Base-by-base conservation (phyloP, 2,888 invertebrate genomes). In the Rhagium mordax region DNA sequence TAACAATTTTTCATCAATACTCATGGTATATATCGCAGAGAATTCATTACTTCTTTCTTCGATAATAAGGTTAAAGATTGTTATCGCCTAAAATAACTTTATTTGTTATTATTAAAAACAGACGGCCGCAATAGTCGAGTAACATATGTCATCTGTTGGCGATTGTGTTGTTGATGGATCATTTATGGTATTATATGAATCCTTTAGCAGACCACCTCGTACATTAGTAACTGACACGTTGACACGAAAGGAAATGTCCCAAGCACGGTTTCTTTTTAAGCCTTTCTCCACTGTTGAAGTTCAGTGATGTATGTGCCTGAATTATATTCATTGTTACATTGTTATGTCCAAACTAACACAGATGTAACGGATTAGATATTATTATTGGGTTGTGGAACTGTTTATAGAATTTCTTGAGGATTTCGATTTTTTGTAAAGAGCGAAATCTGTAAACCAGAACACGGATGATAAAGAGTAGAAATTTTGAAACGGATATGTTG, bases 361-460 rank as follows among this genome's bases (percentile, higher is more conserved):
- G 77, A 77, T 77, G 77, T 74, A 74, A 74, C 72, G 74, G 77
- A 77, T 77, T 77, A 77, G 74, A 74, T 77, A 72, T 76, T 75
- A 72, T 74, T 74, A 72, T 61, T 6, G 47, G n/a, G 21, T 41
- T 55, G 53, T 41, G 15, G 65, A 47, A 49, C 27, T 16, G 64
- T 64, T 47, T 47, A 21, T 64, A 10, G 16, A 15, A 33, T 65
- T 55, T 47, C 47, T 57, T 67, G 5, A 47, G 57, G 53, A 21
- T 53, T 53, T 65, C 20, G 20, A 18, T 53, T 55, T 65, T 33
- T 65, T 61, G 21, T 47, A 7, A 33, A 15, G 53, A 29, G 29
- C n/a, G 13, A n/a, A 53, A 41, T 53, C 21, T 47, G 61, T 24
- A 24, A 16, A 47, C 41, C 24, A 18, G 29, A 41, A 8, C 16